Evolutionary conservation across 2,797 vertebrate genomes (phyloP).

Genomic region (Zalophus californianus): DNA sequence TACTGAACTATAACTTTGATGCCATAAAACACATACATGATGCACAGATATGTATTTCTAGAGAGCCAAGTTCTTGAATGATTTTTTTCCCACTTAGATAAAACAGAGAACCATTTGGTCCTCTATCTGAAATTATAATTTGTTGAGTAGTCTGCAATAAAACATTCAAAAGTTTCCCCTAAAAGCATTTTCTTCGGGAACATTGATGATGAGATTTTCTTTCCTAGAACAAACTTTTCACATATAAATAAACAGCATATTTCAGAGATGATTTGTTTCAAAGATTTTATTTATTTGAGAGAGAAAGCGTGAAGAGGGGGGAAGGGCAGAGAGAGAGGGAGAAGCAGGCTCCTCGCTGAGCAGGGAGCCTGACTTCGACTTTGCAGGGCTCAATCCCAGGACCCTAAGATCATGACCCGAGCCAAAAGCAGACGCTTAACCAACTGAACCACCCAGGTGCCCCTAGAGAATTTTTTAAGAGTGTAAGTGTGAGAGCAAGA

Average conservation of each 20-base stretch:
- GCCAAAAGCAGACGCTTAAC: neutral
- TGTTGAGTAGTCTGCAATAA: constrained; percentile 27
- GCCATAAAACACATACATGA: constrained; percentile 75
- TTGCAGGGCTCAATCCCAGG: neutral
- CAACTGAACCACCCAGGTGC: neutral
- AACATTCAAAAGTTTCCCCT: constrained; percentile 24
- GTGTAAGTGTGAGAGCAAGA: neutral
- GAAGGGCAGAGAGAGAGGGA: too few species aligned
- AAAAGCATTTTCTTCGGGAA: constrained; percentile 61
- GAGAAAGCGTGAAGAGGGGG: too few species aligned
- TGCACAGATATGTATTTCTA: constrained; percentile 69
- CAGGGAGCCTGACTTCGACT: too few species aligned
- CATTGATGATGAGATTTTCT: neutral
- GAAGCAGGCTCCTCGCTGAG: too few species aligned
- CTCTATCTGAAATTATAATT: constrained; percentile 29
- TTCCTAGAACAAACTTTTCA: constrained; percentile 28
- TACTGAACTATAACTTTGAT: constrained; percentile 76
- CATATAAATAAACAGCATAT: neutral
- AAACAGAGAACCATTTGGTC: constrained; percentile 65
- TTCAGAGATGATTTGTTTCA: neutral
- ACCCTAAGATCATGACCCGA: neutral
- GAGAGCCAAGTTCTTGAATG: constrained; percentile 29
- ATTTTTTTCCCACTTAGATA: constrained; percentile 47
- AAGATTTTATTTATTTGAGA: neutral
- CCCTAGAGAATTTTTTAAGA: neutral